Conservation (phyloP, 2,888 invertebrate genomes). For the Mythimna vitellina region DNA sequence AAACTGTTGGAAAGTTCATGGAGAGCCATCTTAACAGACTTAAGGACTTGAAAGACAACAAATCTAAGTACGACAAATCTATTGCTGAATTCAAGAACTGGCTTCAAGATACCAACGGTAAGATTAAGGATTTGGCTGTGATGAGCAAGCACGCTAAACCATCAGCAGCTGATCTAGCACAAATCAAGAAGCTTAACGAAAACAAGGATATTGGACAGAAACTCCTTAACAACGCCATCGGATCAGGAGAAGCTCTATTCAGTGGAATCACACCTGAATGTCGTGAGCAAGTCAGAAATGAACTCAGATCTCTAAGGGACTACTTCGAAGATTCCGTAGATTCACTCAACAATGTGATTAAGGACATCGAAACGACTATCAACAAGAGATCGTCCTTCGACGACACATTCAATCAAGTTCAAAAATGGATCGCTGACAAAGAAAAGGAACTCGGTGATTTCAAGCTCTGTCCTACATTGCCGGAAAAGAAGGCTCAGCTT, state of each 20-base stretch:
- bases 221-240: slow-evolving; percentile 94
- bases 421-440: slow-evolving; percentile 96
- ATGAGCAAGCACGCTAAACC: slow-evolving; percentile 95
- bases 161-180: slow-evolving; percentile 93
- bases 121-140: slow-evolving; percentile 93
- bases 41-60: slow-evolving; percentile 93
- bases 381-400: slow-evolving; percentile 98
- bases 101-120: slow-evolving; percentile 94
- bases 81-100: slow-evolving; percentile 94
- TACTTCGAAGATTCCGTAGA: slow-evolving; percentile 96
- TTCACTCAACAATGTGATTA: slow-evolving; percentile 95
- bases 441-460: slow-evolving; percentile 93
- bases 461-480: slow-evolving; percentile 94
- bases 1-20: slow-evolving; percentile 93
- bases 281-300: slow-evolving; percentile 95
- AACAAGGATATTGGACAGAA: slow-evolving; percentile 95
- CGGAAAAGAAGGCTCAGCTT: slow-evolving; percentile 96
- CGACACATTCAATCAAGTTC: slow-evolving; percentile 96
- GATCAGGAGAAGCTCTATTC: slow-evolving; percentile 96
- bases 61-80: slow-evolving; percentile 92
- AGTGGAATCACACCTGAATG: slow-evolving; percentile 96
- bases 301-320: slow-evolving; percentile 95
- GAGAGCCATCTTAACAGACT: slow-evolving; percentile 93
- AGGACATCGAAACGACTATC: slow-evolving; percentile 96
- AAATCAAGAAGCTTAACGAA: slow-evolving; percentile 93